Conservation (phyloP, 2,113 vertebrate species). For the Apteryx mantelli region DNA sequence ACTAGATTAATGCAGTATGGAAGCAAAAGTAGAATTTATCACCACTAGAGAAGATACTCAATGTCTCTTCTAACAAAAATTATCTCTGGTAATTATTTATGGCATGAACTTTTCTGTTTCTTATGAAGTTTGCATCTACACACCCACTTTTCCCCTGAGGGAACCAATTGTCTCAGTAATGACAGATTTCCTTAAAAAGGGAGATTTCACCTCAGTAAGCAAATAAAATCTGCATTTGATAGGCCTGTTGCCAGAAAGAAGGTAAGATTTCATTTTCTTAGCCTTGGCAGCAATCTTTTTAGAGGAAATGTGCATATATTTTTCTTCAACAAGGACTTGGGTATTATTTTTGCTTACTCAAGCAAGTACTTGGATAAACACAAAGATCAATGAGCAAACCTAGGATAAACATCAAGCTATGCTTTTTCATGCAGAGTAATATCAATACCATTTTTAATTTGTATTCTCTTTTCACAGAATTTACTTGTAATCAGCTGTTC, state of each 20-base stretch:
- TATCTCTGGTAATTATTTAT: background rate
- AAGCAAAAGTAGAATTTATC: background rate
- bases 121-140: background rate
- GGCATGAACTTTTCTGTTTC: background rate
- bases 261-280: background rate
- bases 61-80: background rate
- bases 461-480: background rate
- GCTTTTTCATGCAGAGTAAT: background rate
- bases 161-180: background rate
- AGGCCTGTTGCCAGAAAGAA: background rate
- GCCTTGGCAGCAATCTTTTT: background rate
- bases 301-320: background rate
- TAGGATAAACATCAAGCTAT: background rate
- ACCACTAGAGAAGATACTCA: background rate
- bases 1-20: background rate
- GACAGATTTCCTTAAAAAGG: background rate
- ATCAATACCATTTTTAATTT: background rate
- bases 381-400: background rate
- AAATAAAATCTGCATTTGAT: background rate
- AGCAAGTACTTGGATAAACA: background rate
- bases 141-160: background rate
- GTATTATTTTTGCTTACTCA: background rate
- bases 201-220: background rate
- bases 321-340: background rate
- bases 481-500: background rate